Conservation (phyloP, 92 coral and sea anemone species). For the Phenganax marumi region DNA sequence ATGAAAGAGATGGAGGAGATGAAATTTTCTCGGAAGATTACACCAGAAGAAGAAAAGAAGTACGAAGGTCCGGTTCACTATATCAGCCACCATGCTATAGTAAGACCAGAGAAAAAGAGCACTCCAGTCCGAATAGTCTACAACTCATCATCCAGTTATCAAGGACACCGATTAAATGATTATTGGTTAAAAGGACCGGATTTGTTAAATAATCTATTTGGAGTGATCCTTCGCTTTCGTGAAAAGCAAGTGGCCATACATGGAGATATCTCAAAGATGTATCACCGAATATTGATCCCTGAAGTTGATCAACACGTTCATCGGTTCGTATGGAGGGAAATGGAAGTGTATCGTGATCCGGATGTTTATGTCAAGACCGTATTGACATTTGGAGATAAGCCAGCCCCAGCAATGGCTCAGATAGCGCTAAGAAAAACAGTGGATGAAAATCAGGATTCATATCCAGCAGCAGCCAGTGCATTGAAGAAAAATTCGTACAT, state of each 20-base stretch:
- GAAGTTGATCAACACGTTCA: conserved; percentile 59
- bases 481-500: conserved; percentile 61
- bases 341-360: conserved; percentile 48
- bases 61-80: conserved; percentile 60
- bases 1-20: conserved; percentile 59
- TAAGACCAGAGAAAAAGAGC: conserved; percentile 52
- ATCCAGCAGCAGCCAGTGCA: conserved; percentile 63
- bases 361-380: conserved; percentile 50
- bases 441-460: conserved; percentile 23
- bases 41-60: conserved; percentile 39
- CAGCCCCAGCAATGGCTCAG: conserved; percentile 64
- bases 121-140: conserved; percentile 62
- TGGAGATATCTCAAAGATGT: conserved; percentile 58
- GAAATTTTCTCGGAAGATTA: conserved; percentile 55
- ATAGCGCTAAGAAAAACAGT: conserved; percentile 62
- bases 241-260: conserved; percentile 47
- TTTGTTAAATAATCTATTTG: conserved; percentile 53
- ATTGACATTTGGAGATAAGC: conserved; percentile 69
- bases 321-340: conserved; percentile 57
- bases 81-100: conserved; percentile 44
- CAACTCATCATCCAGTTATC: conserved; percentile 52
- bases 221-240: conserved; percentile 49
- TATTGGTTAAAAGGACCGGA: conserved; percentile 60
- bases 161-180: conserved; percentile 49
- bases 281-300: conserved; percentile 53